Base-by-base conservation (phyloP, 2,113 vertebrate species). In the Rousettus leschenaultii region DNA sequence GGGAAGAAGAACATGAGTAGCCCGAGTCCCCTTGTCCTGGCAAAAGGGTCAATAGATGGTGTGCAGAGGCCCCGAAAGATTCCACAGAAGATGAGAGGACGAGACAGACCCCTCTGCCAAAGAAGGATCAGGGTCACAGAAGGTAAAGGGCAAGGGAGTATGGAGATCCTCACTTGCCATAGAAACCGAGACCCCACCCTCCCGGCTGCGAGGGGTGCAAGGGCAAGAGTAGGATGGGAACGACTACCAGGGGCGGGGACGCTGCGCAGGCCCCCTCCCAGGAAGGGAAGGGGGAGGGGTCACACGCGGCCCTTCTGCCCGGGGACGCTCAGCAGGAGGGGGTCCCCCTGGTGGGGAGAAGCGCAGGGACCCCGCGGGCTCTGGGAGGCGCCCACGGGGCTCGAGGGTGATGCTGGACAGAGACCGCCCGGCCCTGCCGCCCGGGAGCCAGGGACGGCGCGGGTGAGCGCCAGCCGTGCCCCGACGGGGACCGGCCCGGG, bases 71-170 rank as follows among this genome's bases (percentile, higher is more conserved):
- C 91, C 97, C 96, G 61, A n/a, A 91, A 77, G 87, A 45, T 28
- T 28, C 66, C 95, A 65, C 38, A 4, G 66, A 71, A 61, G 71
- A 85, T 4, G 70, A 91, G 57, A 73, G 40, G 13, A 11, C 38
- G 59, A 28, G 65, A 48, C 85, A 19, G 96, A 95, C 97, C 96
- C 94, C 94, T 14, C 26, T 57, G 95, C 95, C 96, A 71, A 40
- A 82, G 71, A 45, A 86, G 55, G 93, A 93, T 83, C 95, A 89
- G 97, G 97, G 97, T 97, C 97, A 97, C 82, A 11, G 96, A 93
- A 97, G 97, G 97, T 97, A 98, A 96, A 97, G 97, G 96, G 97
- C 96, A 97, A 78, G 88, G 38, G 53, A 86, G 94, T 15, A 57
- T 71, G 90, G 65, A 53, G 73, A 80, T n/a, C 61, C 94, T 83